Base-by-base conservation (phyloP, 2,113 vertebrate genomes). In the Pelobates fuscus region DNA sequence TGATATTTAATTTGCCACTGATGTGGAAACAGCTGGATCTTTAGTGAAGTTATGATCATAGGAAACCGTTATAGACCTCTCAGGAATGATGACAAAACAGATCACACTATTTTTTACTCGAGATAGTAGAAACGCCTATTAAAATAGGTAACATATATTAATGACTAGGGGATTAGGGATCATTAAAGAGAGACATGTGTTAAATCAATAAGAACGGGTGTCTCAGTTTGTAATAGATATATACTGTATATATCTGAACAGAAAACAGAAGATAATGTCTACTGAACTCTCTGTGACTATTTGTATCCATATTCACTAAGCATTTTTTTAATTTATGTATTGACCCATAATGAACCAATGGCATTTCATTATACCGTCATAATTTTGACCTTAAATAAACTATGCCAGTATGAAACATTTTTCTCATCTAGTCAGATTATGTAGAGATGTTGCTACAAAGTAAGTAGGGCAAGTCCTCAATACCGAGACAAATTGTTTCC, bases 51-150 rank as follows among this genome's bases (percentile, higher is more conserved):
- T 77, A 70, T 75, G 78, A 61, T 66, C 44, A 29, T 76, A 70
- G 67, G 75, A 80, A 80, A 75, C 55, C 55, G 67, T 85, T 85
- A 82, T 73, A 81, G 80, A 74, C 62, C 84, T 83, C 72, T 8
- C 58, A 81, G 8, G 70, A 84, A 32, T 1, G 3, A 78, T 72
- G 79, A 81, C 66, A 82, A 77, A 82, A 67, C 71, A 78, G 67
- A 80, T 78, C 77, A 81, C 75, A 78, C 80, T 80, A 67, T 25
- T 29, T 76, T 82, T 78, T n/a, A n/a, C 65, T 79, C 72, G 55
- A 78, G 78, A 84, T 37, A 77, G 74, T 76, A 81, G 69, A 0
- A 0, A 23, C 5, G 66, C 82, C 26, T 54, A 80, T 70, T 71
- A 32, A 79, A 68, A 46, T 32, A 65, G 61, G 14, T 75, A 61